Evolutionary conservation across 2,113 vertebrate genomes (phyloP).

Genomic region (Myrmecophaga tridactyla): DNA sequence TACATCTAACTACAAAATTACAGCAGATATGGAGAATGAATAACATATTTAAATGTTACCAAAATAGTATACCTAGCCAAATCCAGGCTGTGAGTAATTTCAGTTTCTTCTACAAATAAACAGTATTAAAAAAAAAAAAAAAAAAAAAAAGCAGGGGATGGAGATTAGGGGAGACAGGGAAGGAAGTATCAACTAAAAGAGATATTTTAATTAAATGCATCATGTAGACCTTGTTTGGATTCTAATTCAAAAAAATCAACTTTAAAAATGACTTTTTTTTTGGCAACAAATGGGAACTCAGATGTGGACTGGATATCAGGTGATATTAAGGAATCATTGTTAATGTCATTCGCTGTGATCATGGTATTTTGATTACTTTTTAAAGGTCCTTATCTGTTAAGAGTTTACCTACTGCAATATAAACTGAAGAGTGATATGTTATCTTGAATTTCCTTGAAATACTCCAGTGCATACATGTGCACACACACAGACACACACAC

Average conservation of each 20-base stretch:
- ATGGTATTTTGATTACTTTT: neutral
- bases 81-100: neutral
- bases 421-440: neutral
- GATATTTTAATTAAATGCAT: neutral
- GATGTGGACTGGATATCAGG: neutral
- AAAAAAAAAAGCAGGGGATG: neutral
- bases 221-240: neutral
- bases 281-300: neutral
- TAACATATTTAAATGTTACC: neutral
- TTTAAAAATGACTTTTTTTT: neutral
- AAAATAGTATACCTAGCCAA: neutral
- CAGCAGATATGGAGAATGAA: neutral
- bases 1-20: neutral
- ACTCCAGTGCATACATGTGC: accelerated
- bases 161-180: too few relatives aligned
- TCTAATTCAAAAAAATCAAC: conserved; percentile 4
- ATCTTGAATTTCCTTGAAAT: neutral
- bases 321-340: neutral
- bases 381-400: neutral
- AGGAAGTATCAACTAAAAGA: neutral
- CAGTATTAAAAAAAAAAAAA: neutral
- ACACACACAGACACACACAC: neutral
- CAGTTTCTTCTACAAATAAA: neutral
- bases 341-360: neutral
- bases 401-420: neutral